A percentile compares a stretch with the other conserved stretches of the same genome.
phyloP scores from a whole-genome alignment of 2,888 invertebrate genomes.

The Leptarthrus brevirostris region DNA sequence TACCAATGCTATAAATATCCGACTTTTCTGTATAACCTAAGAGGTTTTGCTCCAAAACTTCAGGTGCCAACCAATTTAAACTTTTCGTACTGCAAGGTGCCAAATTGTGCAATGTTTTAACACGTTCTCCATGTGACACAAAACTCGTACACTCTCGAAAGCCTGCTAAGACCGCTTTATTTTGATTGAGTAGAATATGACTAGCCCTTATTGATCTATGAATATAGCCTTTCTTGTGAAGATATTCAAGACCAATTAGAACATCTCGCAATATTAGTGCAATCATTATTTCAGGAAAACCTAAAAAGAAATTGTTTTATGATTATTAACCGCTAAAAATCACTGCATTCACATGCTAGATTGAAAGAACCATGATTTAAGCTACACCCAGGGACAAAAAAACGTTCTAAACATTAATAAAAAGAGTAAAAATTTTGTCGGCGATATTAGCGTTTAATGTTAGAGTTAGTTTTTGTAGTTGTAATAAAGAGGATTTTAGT shows the following conservation, averaged over 20 bases:
- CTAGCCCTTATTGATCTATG: slow-evolving; percentile 88
- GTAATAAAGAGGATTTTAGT: too few species aligned
- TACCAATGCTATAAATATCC: slow-evolving; percentile 90
- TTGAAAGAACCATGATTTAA: too few species aligned
- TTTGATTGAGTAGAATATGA: slow-evolving; percentile 82
- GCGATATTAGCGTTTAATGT: too few species aligned
- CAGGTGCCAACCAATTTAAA: slow-evolving; percentile 92
- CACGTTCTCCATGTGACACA: slow-evolving; percentile 77
- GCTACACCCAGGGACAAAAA: too few species aligned
- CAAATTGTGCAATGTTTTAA: slow-evolving; percentile 78
- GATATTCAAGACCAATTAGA: slow-evolving; percentile 82
- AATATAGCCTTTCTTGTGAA: slow-evolving; percentile 85
- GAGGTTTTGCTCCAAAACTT: slow-evolving; percentile 88
- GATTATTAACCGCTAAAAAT: too few species aligned
- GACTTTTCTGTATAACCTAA: slow-evolving; percentile 89
- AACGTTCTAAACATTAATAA: too few species aligned
- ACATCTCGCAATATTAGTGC: slow-evolving; percentile 83
- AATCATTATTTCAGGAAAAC: slow-evolving; percentile 85
- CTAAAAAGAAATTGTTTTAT: too few species aligned
- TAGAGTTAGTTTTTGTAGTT: too few species aligned
- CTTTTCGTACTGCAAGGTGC: slow-evolving; percentile 73
- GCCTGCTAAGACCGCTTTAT: slow-evolving; percentile 79
- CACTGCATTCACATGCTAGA: too few species aligned
- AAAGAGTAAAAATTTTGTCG: too few species aligned
- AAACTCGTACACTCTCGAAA: slow-evolving; percentile 82